Evolutionary conservation across 2,888 invertebrate genomes (phyloP), one percentile per base, ranked within the genome.

Genomic region (Cataglyphis altisquamis): DNA sequence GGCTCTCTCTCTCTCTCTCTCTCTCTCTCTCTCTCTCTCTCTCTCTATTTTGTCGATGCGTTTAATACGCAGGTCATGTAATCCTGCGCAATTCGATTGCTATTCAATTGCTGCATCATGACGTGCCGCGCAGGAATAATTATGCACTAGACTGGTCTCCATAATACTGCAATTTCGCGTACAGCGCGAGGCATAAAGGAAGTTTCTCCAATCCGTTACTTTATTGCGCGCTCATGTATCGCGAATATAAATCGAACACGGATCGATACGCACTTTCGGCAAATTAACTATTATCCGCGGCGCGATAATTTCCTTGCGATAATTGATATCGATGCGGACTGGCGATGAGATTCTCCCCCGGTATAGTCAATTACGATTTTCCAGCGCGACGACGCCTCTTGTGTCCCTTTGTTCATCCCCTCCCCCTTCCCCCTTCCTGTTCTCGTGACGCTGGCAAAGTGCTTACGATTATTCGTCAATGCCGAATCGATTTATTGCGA

Each of bases 61-160:
- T 73, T 78, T 78, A 78, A 78, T 78, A 78, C 78, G 72, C 78
- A 55, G 78, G 57, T 78, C 78, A 73, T 78, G 78, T 72, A 78
- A 78, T 72, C 78, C 74, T 21, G 57, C 57, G 78, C 78, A 78
- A 78, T 78, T 78, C 78, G 74, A 89, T 88, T 86, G 84, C 81
- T 85, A 66, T 72, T 82, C 82, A 82, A 77, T 77, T 62, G 77
- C 77, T 62, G 66, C 77, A 60, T 83, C 77, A 83, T 83, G 83
- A 77, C 78, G 83, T 67, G 48, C 78, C 62, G 67, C 62, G 68
- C 78, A 68, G 62, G 48, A 77, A 83, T 83, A 83, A 83, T 83
- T 83, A 83, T 83, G 83, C 83, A 68, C 67, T 60, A 78, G 78
- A 52, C 39, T 52, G 62, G 78, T 78, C 83, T 78, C 52, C 48